These are phyloP conservation scores for Neomicropteryx cornuta DNA, from an alignment of 1,140 invertebrate species.

Conservation along the genomic window DNA sequence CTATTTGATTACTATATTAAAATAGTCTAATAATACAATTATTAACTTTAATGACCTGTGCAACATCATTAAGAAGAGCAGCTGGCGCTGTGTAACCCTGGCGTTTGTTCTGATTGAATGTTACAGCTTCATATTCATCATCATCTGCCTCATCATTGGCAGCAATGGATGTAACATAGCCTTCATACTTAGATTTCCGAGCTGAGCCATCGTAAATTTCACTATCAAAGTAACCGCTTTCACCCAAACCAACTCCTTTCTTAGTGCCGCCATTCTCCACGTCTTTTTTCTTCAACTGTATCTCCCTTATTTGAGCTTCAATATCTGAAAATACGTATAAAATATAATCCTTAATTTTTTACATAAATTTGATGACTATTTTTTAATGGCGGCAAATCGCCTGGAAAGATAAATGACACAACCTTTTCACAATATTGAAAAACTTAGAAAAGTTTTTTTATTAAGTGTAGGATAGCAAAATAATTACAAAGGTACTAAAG, in stretches of 20 bases:
- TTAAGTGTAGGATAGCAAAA: constrained; percentile 4
- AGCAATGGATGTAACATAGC: constrained; percentile 92
- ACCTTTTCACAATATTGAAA: background rate
- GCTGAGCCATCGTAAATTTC: constrained; percentile 76
- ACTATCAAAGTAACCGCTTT: constrained; percentile 82
- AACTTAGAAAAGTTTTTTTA: background rate
- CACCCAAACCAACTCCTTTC: constrained; percentile 74
- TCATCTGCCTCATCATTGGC: constrained; percentile 88
- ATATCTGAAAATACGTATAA: constrained; percentile 74
- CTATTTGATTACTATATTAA: too few relatives aligned
- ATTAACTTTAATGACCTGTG: constrained; percentile 48
- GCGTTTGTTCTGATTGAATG: constrained; percentile 55
- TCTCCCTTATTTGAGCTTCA: constrained; percentile 83
- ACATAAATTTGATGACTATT: too few relatives aligned
- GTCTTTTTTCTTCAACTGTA: constrained; percentile 80
- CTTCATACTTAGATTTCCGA: constrained; percentile 75
- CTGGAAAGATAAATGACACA: constrained; percentile 6
- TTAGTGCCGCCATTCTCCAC: constrained; percentile 46
- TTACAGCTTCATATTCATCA: constrained; percentile 77
- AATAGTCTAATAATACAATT: constrained; percentile 6
- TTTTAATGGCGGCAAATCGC: constrained; percentile 13
- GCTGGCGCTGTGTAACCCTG: constrained; percentile 77
- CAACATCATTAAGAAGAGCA: constrained; percentile 81
- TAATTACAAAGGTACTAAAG: background rate
- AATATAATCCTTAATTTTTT: too few relatives aligned